These are phyloP conservation scores for Lasioglossum zephyrum DNA, from an alignment of 2,888 invertebrate genomes.

Conservation along the genomic window DNA sequence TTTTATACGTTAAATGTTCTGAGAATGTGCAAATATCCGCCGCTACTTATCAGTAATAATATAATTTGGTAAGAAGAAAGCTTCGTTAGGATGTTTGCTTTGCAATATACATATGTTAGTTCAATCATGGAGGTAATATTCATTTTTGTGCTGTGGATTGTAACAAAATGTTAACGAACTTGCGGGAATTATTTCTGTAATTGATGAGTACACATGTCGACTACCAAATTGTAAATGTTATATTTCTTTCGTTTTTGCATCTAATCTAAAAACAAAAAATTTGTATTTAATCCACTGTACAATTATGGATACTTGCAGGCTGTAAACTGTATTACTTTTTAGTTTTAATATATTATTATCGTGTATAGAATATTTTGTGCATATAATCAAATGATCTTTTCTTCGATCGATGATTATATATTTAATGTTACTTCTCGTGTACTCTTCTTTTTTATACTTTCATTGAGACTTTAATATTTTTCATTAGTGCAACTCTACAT, in stretches of 20 bases:
- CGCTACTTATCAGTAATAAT: neutral
- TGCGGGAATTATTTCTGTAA: neutral
- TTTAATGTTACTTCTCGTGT: conserved; percentile 28
- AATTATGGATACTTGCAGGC: neutral
- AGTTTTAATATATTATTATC: conserved; percentile 23
- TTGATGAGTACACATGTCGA: neutral
- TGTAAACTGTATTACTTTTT: conserved; percentile 28
- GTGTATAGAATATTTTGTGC: conserved; percentile 30
- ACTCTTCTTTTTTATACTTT: conserved; percentile 23
- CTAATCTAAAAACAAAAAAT: neutral
- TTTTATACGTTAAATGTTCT: neutral
- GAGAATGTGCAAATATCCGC: neutral
- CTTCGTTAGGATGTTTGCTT: neutral
- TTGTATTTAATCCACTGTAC: neutral
- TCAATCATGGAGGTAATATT: neutral
- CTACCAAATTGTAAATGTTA: neutral
- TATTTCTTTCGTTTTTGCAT: neutral
- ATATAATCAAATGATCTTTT: conserved; percentile 21
- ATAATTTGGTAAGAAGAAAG: neutral
- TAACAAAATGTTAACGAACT: neutral
- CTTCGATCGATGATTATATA: conserved; percentile 17
- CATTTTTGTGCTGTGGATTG: neutral
- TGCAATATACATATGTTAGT: neutral
- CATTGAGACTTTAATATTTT: conserved; percentile 5
- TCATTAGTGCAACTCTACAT: conserved; percentile 12